Conservation (phyloP, 92 coral and sea anemone species). For the Porites rus region DNA sequence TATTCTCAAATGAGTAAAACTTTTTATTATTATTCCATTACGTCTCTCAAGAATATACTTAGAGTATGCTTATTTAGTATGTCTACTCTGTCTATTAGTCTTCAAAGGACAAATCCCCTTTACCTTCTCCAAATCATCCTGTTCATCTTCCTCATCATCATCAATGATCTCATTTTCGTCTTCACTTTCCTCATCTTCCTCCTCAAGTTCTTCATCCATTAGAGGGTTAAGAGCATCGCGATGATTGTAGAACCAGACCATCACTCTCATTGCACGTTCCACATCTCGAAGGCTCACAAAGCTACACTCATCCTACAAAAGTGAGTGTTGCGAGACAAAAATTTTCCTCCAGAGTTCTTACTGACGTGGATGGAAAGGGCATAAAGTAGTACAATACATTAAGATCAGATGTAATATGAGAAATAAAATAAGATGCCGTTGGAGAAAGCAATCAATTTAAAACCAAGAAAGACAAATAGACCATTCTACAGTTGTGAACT, state of each 20-base stretch:
- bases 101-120: too few species aligned
- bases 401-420: too few species aligned
- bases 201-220: slow-evolving; percentile 33
- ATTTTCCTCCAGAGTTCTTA: background rate
- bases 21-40: slow-evolving; percentile 4
- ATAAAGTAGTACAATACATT: background rate
- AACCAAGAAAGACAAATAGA: too few species aligned
- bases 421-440: too few species aligned
- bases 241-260: slow-evolving; percentile 78
- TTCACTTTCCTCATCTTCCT: slow-evolving; percentile 18
- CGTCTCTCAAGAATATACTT: background rate
- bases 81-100: too few species aligned
- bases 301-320: slow-evolving; percentile 80
- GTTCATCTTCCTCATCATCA: slow-evolving; percentile 2
- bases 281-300: slow-evolving; percentile 90
- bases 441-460: background rate
- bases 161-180: slow-evolving; percentile 34
- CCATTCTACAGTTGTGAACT: too few species aligned
- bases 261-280: slow-evolving; percentile 79
- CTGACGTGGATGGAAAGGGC: background rate
- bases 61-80: background rate
- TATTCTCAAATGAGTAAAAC: too few species aligned
- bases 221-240: slow-evolving; percentile 50
- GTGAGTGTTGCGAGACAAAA: background rate
- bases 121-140: slow-evolving; percentile 28